phyloP scores from a whole-genome alignment of 1,140 invertebrate species.

The Chrysomallon squamiferum region DNA sequence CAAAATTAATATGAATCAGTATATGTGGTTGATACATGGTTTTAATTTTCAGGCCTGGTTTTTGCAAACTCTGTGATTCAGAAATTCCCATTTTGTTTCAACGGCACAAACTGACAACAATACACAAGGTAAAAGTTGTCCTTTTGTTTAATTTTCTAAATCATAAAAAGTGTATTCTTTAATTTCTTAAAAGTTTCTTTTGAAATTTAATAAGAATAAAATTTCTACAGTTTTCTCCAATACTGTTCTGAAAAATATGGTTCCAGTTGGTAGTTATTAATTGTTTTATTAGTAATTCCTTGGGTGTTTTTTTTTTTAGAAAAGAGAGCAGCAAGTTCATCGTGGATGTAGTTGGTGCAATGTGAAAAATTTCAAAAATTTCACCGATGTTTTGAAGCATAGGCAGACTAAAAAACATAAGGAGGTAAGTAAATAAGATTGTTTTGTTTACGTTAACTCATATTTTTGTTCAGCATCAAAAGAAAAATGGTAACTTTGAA shows the following conservation, averaged over 20 bases:
- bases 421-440: conserved; percentile 13
- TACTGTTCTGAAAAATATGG: no score
- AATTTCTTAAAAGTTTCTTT: no score
- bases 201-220: no score
- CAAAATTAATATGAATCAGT: no score
- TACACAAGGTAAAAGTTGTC: conserved; percentile 33
- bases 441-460: no score
- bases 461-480: no score
- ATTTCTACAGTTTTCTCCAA: no score
- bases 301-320: conserved; percentile 12
- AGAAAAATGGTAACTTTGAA: no score
- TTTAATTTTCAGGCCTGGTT: conserved; percentile 2
- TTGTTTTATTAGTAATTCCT: not conserved
- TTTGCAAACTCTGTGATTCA: conserved; percentile 29
- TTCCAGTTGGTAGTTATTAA: no score
- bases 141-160: no score
- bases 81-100: conserved; percentile 15
- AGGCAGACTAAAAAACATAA: conserved; percentile 25
- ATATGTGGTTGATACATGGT: not conserved
- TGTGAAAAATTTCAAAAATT: conserved; percentile 23
- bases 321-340: conserved; percentile 23
- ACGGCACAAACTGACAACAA: conserved; percentile 17
- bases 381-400: conserved; percentile 28
- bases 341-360: conserved; percentile 33
- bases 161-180: no score